Evolutionary conservation across 2,113 vertebrate genomes (phyloP), one percentile per base, ranked within the genome.

Genomic region (Dendropsophus ebraccatus): DNA sequence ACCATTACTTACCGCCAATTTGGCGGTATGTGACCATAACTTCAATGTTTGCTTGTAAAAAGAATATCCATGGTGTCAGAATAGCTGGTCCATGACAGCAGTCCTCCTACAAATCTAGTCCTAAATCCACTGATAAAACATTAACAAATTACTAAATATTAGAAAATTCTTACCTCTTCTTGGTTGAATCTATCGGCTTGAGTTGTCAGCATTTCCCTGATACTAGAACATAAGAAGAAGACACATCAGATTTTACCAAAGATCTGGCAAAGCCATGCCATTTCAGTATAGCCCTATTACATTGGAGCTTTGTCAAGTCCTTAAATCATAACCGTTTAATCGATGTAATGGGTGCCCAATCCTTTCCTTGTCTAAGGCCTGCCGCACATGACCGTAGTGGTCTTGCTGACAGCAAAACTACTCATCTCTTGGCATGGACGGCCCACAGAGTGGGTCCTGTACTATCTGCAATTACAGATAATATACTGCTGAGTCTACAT

Each of bases 131-230:
- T 7, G 19, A 30, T 30, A 52, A 52, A 16, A 52, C 32, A 17
- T 76, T n/a, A 25, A 1, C 75, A 32, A 5, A 54, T 54, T 7
- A 79, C 17, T 60, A 60, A 41, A 60, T 23, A 79, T n/a, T 5
- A 41, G n/a, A n/a, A 60, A 11, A 62, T 17, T 41, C 91, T 91
- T 90, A 97, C 97, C 96, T 97, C 96, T 72, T 95, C 95, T 86
- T 96, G 94, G 3, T 92, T 96, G 93, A 97, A 97, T 78, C 96
- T 94, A 90, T 97, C 97, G 35, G 96, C 97, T 87, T 97, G 96
- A 25, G 96, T 97, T 95, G 96, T 97, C 16, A 97, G 94, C 90
- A 95, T 94, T 88, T 96, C 95, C 87, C 96, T 96, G 90, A 97
- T 96, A 89, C 97, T 97, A 92, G 83, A 41, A 75, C 76, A 79